Evolutionary conservation across 2,888 invertebrate species (phyloP).

Genomic region (Catocala nupta): DNA sequence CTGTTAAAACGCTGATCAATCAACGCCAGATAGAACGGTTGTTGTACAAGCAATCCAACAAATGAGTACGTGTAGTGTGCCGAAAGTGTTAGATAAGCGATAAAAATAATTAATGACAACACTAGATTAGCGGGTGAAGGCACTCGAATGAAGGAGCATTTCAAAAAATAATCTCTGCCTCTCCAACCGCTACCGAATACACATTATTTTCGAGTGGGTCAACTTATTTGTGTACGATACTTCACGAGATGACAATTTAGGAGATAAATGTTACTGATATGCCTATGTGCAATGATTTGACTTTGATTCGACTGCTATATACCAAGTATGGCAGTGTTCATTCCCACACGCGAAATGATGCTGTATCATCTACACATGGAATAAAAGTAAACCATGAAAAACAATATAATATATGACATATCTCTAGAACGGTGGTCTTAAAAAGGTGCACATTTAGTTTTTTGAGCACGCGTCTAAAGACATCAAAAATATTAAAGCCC

Average conservation of each 20-base stretch:
- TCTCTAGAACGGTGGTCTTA: no score
- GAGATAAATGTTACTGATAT: constrained; percentile 37
- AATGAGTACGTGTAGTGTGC: constrained; percentile 68
- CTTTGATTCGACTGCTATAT: no score
- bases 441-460: no score
- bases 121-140: constrained; percentile 81
- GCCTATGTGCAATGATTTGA: constrained; percentile 29
- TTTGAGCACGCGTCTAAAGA: no score
- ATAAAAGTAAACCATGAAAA: no score
- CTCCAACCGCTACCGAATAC: constrained; percentile 81
- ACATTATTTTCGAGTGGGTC: constrained; percentile 83
- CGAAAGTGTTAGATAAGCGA: constrained; percentile 85
- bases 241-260: constrained; percentile 60
- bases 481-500: no score
- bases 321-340: no score
- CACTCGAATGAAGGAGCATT: constrained; percentile 86
- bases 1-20: constrained; percentile 51
- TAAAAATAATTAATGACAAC: constrained; percentile 87
- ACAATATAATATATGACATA: no score
- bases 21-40: constrained; percentile 55
- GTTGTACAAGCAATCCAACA: constrained; percentile 70
- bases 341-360: no score
- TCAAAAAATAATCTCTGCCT: constrained; percentile 85
- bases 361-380: no score
- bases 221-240: constrained; percentile 77